Base-by-base conservation (phyloP, 2,113 vertebrate genomes). In the Phrynosoma blainvillii region DNA sequence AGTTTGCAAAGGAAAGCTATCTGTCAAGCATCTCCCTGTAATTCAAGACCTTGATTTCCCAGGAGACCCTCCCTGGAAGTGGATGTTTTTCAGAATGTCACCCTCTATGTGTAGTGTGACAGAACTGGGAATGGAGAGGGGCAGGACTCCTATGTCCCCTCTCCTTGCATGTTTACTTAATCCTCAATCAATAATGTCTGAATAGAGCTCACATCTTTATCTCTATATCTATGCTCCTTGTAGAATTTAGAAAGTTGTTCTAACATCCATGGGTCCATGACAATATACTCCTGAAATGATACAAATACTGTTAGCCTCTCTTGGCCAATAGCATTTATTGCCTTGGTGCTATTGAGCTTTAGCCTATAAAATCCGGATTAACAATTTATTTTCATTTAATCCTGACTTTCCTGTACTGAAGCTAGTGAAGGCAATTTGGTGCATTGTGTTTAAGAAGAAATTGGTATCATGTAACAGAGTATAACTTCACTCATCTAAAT, bases 401-500 rank as follows among this genome's bases (percentile, higher is more conserved):
- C 87, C 74, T 84, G 62, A 59, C 76, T 88, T 83, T 40, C 75
- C 73, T 70, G 42, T 77, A 36, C 59, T 32, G 32, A 75, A 27
- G 32, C 71, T 12, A 3, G 71, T 75, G 54, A 79, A 88, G n/a
- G 87, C 74, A 88, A 84, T 84, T 84, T 84, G 42, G 74, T 62
- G 40, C 42, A 84, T 83, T 70, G 62, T 70, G 62, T 88, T 88
- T 88, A 84, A 88, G n/a, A 77, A 68, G 81, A 84, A 88, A 88
- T 83, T 83, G 81, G 78, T 88, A 88, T 88, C 84, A 81, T 88
- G 81, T 78, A 84, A 88, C 87, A 76, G 87, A 68, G 73, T 83
- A 78, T 78, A 88, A 83, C 87, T 88, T 88, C 81, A 84, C 81
- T 84, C 77, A 84, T 88, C 87, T 88, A 78, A 88, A 88, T 88